Evolutionary conservation across 1,140 invertebrate species (phyloP).

Genomic region (Diabrotica undecimpunctata): DNA sequence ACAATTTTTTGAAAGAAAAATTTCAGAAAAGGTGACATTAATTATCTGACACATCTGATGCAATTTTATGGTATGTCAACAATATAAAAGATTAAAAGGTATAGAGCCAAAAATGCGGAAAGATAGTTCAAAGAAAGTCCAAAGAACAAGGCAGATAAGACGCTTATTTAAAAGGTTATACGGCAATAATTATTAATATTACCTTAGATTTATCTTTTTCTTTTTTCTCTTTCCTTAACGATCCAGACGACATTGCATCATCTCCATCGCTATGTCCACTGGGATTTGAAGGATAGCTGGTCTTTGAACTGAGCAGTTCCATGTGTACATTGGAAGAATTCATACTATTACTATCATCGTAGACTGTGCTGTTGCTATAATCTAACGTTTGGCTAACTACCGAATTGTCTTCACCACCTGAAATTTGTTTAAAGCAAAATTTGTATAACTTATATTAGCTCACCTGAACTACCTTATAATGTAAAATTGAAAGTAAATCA

Average conservation of each 20-base stretch:
- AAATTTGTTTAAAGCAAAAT: conserved; percentile 20
- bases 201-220: conserved; percentile 51
- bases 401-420: conserved; percentile 55
- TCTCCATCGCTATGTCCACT: conserved; percentile 48
- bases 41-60: too few species aligned
- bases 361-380: conserved; percentile 53
- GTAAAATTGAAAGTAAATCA: too few species aligned
- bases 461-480: not conserved
- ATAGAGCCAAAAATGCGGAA: too few species aligned
- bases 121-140: too few species aligned
- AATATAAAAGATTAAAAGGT: too few species aligned
- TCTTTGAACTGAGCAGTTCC: conserved; percentile 52
- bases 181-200: not conserved
- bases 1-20: too few species aligned
- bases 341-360: conserved; percentile 50
- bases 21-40: too few species aligned
- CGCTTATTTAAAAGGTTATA: too few species aligned
- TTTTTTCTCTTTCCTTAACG: conserved; percentile 52
- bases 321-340: conserved; percentile 57
- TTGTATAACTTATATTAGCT: not conserved
- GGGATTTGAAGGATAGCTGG: conserved; percentile 48
- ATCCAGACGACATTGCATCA: conserved; percentile 37
- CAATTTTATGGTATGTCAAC: too few species aligned
- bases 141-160: too few species aligned
- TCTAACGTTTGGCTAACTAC: conserved; percentile 50